Base-by-base conservation (phyloP, 2,888 invertebrate genomes). In the Rhamnusium bicolor region DNA sequence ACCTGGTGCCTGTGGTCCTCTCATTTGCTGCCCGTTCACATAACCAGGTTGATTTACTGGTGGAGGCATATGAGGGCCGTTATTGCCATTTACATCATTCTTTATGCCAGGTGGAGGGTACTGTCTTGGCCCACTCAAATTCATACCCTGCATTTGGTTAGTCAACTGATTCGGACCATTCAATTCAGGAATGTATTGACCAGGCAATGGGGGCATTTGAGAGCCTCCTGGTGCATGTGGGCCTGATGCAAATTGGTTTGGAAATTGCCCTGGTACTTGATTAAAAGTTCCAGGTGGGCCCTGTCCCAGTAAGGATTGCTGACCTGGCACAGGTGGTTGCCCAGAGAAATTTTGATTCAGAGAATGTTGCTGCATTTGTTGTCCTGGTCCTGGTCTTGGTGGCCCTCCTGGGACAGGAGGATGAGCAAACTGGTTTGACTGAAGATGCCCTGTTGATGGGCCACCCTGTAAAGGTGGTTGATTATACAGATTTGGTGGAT, bases 21-120 rank as follows among this genome's bases (percentile, higher is more conserved):
- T 75, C 46, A 74, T 73, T 73, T 83, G 85, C 62, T 84, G 85
- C 12, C 82, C 81, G 21, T 82, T 82, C 74, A 81, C 78, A 79
- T 73, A 86, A 74, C 71, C 85, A 84, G 29, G 85, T 56, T 82
- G 83, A 72, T 69, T 78, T 29, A 82, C 63, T 0, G 90, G 89
- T 1, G 91, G 90, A 0, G 89, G 90, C 90, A 90, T 90, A 72
- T 89, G 89, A 0, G 89, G 89, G 0, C 88, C 88, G 1, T 85
- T 80, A 82, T 89, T 86, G 1, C 86, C 80, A 75, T 84, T 85
- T 47, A 80, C 81, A 58, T 82, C 77, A 66, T 80, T 68, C 76
- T 82, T 79, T 79, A 81, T 72, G 77, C 86, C 78, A 76, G 84
- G 56, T 81, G 82, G 32, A 76, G 86, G 82, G 75, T 83, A 84